Base-by-base conservation (phyloP, 1,140 invertebrate genomes). In the Lordiphosa collinella region DNA sequence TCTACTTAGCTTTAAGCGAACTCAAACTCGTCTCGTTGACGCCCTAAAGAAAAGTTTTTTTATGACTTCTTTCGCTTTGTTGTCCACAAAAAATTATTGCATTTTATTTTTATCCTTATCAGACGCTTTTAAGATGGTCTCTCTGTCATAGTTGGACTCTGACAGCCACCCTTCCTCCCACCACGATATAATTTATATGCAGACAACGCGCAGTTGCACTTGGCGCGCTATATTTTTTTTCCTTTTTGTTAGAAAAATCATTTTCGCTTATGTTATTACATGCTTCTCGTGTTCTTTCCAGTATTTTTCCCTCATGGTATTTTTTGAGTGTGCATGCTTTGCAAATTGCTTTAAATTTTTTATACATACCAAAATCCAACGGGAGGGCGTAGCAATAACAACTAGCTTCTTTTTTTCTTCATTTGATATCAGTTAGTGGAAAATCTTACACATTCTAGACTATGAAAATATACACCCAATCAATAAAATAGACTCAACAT, bases 51-150 rank as follows among this genome's bases (percentile, higher is more conserved):
- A 53, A 68, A 43, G 7, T 22, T 12, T 34, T 8, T 5, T 65
- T 58, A 63, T 67, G 67, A 67, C 66, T 53, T 58, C 53, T 67
- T 44, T 46, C 54, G 63, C 63, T 66, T 67, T 67, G 62, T 58
- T 67, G 63, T 57, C 44, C 46, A 40, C 14, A 34, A 40, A 40
- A 47, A 69, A 70, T 62, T 70, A 69, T 70, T 67, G 57, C 65
- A 69, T 70, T 70, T 62, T 70, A 68, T 68, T 68, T 68, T 68
- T 43, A 60, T 68, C 37, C 65, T 68, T 68, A 68, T 68, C 65
- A 53, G 29, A 68, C 64, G 63, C 64, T 68, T 50, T 68, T 68
- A 32, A 35, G 13, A 31, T 51, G 54, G 47, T 37, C 63, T 32
- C 49, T 7, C 25, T 38, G 31, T 44, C 32, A 53, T 29, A 29